Conservation (phyloP, 2,797 vertebrate genomes). For the Tinamus major region DNA sequence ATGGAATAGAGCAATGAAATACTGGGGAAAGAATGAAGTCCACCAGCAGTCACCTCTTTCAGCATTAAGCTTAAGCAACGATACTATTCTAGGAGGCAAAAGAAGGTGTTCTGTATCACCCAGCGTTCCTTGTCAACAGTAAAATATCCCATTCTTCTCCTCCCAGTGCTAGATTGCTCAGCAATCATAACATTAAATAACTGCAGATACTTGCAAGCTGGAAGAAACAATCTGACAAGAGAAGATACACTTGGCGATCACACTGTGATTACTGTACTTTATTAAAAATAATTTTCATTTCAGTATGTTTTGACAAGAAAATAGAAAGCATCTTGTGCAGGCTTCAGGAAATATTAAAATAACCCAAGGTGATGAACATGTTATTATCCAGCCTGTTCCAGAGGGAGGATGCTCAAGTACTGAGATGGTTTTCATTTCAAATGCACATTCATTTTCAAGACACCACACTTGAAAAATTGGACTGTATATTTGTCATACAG, state of each 20-base stretch:
- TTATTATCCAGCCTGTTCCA: conserved; percentile 63
- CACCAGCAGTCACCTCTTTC: neutral
- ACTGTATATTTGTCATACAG: conserved; percentile 37
- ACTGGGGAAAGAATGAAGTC: neutral
- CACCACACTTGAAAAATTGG: conserved; percentile 56
- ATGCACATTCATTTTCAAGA: conserved; percentile 51
- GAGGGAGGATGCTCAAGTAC: conserved; percentile 47
- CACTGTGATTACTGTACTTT: conserved; percentile 50
- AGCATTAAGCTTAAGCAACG: neutral
- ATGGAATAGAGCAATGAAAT: neutral
- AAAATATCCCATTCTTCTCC: conserved; percentile 32
- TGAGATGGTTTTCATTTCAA: conserved; percentile 70
- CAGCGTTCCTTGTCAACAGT: neutral
- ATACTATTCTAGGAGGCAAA: neutral
- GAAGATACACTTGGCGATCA: conserved; percentile 50
- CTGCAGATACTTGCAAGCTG: neutral
- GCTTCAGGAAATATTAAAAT: conserved; percentile 66
- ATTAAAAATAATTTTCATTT: conserved; percentile 76
- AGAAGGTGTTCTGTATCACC: neutral
- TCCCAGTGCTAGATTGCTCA: neutral
- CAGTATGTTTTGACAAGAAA: conserved; percentile 69
- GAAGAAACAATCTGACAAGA: conserved; percentile 51
- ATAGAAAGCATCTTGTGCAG: conserved; percentile 62
- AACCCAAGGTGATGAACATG: conserved; percentile 59
- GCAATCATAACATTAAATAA: conserved; percentile 39